A percentile compares a stretch with the other conserved stretches of the same genome.
phyloP scores from a whole-genome alignment of 2,888 invertebrate species.

The Oegoconia quadripuncta region DNA sequence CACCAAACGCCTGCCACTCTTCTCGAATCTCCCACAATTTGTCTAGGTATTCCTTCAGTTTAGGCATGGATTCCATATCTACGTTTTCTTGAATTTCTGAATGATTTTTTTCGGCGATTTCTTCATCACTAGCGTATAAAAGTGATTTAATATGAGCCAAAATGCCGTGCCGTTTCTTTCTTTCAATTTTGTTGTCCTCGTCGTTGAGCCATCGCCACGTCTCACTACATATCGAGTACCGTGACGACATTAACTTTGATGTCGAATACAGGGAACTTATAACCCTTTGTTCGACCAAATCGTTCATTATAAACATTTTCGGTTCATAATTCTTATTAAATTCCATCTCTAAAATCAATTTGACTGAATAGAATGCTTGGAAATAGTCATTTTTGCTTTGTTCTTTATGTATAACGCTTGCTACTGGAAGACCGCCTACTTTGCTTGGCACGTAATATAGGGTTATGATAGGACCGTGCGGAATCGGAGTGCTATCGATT shows the following conservation, averaged over 20 bases:
- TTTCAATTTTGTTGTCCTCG: conserved; percentile 17
- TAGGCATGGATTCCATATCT: conserved; percentile 3
- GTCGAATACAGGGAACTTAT: conserved; percentile 23
- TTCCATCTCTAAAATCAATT: conserved; percentile 25
- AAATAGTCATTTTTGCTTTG: conserved; percentile 22
- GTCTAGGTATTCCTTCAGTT: conserved; percentile 16
- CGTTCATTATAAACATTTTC: conserved; percentile 24
- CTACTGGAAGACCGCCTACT: conserved; percentile 35
- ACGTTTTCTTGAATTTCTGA: conserved; percentile 11
- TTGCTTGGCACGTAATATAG: conserved; percentile 30
- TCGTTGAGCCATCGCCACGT: conserved; percentile 25
- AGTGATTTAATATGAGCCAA: conserved; percentile 23
- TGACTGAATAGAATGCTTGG: conserved; percentile 27
- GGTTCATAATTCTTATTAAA: conserved; percentile 27
- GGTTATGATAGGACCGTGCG: conserved; percentile 22
- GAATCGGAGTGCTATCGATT: conserved; percentile 26
- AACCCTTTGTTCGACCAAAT: conserved; percentile 21
- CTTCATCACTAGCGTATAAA: conserved; percentile 16
- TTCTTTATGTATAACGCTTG: conserved; percentile 30
- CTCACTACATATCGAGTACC: conserved; percentile 21
- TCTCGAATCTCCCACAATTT: conserved; percentile 21
- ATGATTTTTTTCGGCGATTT: conserved; percentile 15
- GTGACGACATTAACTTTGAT: conserved; percentile 16
- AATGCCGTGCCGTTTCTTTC: conserved; percentile 17
- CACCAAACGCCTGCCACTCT: conserved; percentile 20